Evolutionary conservation across 1,140 invertebrate genomes (phyloP).

Genomic region (Andrena cerasifolii): DNA sequence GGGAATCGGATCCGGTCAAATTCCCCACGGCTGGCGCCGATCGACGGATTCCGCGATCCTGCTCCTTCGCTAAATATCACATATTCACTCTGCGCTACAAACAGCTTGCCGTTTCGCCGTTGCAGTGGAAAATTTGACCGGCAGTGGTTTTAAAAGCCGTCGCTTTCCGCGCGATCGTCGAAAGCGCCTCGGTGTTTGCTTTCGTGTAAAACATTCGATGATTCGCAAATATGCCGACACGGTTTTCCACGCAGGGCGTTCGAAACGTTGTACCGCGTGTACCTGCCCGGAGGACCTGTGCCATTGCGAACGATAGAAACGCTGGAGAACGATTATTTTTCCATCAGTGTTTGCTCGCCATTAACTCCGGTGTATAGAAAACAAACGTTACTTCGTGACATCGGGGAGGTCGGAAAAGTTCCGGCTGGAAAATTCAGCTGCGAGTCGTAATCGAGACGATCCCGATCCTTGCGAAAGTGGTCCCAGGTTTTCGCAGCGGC

Average conservation of each 20-base stretch:
- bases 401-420: background rate
- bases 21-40: no score
- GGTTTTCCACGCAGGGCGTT: background rate
- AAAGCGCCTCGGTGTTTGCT: background rate
- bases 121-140: background rate
- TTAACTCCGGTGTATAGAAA: constrained; percentile 25
- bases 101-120: background rate
- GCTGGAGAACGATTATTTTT: constrained; percentile 9
- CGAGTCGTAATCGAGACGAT: background rate
- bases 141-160: background rate
- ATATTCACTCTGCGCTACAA: background rate
- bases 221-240: constrained; percentile 19
- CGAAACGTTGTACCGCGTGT: background rate
- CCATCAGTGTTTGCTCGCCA: constrained; percentile 19
- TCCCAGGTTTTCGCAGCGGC: background rate
- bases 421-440: background rate
- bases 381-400: constrained; percentile 26
- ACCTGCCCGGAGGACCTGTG: no score
- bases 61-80: no score
- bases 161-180: background rate
- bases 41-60: no score
- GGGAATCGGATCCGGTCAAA: background rate
- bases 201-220: constrained; percentile 3
- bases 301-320: constrained; percentile 1
- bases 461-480: background rate